Base-by-base conservation (phyloP, 2,888 invertebrate genomes). In the Myopa testacea region DNA sequence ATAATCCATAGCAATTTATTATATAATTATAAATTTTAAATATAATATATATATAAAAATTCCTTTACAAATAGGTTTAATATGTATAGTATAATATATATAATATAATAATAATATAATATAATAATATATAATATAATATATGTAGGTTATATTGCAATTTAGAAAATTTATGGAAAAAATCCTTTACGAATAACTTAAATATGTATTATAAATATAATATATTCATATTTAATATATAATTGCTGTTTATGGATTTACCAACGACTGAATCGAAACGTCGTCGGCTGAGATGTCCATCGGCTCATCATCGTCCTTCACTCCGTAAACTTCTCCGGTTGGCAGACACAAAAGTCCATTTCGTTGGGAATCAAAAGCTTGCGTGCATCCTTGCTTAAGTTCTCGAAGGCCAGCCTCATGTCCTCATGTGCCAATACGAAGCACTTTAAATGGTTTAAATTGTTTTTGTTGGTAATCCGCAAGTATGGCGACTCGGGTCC, bases 321-420 rank as follows among this genome's bases (percentile, higher is more conserved):
- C 83, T 0, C 85, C 84, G 40, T 86, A 88, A 8, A 88, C 84
- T 7, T 87, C 85, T 77, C 89, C 89, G 45, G 87, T 84, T 50
- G 88, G 85, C 77, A 86, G 79, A 76, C 86, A 81, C 4, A n/a
- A n/a, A 87, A 83, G 78, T 89, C 89, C 40, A 84, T 80, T 75
- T 89, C 87, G 71, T 85, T 87, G 34, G 88, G 85, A 88, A 89
- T 78, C 68, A n/a, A n/a, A n/a, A n/a, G n/a, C n/a, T n/a, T n/a
- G n/a, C n/a, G n/a, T n/a, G n/a, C n/a, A n/a, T 86, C 88, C 7
- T 86, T 87, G 37, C 89, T 87, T 52, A 89, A 89, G 19, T 84
- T 81, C 4, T 85, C 86, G 55, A 89, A 86, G 16, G 85, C 84
- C 78, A 84, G 84, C n/a, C 81, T 82, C 83, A 89, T 86, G 34